Evolutionary conservation across 2,888 invertebrate genomes (phyloP).

Genomic region (Eurois occulta): DNA sequence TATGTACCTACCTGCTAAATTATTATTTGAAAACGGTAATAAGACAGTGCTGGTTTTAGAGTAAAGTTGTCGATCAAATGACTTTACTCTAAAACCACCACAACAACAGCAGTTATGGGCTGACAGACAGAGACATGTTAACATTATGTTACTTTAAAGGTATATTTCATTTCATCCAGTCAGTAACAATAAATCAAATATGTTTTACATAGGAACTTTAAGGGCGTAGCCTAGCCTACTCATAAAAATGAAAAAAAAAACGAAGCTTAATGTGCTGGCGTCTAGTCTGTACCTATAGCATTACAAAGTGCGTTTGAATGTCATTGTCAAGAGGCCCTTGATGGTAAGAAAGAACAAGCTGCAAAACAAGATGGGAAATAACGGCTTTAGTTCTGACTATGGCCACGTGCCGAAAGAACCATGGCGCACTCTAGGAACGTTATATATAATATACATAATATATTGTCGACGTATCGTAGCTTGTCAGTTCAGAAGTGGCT

Average conservation of each 20-base stretch:
- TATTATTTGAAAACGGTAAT: background rate
- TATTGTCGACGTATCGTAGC: background rate
- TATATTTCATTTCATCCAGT: background rate
- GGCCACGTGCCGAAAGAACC: background rate
- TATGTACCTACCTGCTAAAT: background rate
- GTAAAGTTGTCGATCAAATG: no score
- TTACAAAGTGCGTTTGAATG: background rate
- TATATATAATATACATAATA: no score
- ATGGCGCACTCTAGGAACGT: background rate
- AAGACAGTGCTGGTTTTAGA: background rate
- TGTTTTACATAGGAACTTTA: background rate
- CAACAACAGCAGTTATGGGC: background rate
- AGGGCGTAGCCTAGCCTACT: no score
- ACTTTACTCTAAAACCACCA: no score
- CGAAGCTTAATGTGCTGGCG: no score
- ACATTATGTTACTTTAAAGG: background rate
- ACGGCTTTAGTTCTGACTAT: background rate
- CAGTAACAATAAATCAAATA: background rate
- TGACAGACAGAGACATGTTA: background rate
- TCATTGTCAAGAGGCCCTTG: background rate
- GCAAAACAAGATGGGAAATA: background rate
- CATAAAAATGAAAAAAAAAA: background rate
- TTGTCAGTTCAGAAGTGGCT: background rate
- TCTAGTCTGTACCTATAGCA: background rate
- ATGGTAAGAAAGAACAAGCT: background rate